A percentile compares a stretch with the other conserved stretches of the same genome.
Conservation (phyloP, 1,140 invertebrate species). For the Drosophila lini region DNA sequence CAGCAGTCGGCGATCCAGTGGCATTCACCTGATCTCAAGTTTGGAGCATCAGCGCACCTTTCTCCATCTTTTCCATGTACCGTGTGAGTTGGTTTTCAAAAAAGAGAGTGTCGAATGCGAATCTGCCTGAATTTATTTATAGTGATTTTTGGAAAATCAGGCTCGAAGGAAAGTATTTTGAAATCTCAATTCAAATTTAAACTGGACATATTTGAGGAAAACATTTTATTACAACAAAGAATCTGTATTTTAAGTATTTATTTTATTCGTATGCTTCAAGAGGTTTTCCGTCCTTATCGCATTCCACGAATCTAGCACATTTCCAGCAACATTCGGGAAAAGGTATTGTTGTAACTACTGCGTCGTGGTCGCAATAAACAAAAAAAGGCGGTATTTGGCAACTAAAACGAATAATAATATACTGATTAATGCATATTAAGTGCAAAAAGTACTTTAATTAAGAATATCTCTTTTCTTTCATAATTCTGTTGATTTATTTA, state of each 20-base stretch:
- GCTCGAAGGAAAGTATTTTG: too few species aligned
- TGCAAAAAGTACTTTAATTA: not conserved
- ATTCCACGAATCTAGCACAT: not conserved
- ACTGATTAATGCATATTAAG: not conserved
- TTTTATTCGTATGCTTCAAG: too few species aligned
- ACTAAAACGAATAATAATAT: not conserved
- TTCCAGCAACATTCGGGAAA: not conserved
- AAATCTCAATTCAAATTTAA: too few species aligned
- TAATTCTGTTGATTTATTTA: too few species aligned
- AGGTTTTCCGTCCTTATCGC: too few species aligned
- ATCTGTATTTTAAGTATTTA: too few species aligned
- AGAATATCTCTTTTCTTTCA: not conserved
- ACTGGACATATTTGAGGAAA: too few species aligned
- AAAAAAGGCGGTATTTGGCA: not conserved
- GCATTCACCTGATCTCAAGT: conserved; percentile 72
- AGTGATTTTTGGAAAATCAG: too few species aligned
- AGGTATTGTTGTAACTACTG: not conserved
- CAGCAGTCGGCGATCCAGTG: conserved; percentile 24
- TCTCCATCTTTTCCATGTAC: conserved; percentile 77
- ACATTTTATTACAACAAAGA: too few species aligned
- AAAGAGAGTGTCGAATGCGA: too few species aligned
- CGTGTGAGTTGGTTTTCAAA: conserved; percentile 58
- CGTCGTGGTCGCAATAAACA: fast-evolving
- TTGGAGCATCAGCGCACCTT: conserved; percentile 72
- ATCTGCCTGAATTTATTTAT: not conserved